A percentile compares a stretch with the other conserved stretches of the same genome.
Conservation (phyloP, 37 sponge, comb jelly and placozoan genomes). For the Petrosia ficiformis region DNA sequence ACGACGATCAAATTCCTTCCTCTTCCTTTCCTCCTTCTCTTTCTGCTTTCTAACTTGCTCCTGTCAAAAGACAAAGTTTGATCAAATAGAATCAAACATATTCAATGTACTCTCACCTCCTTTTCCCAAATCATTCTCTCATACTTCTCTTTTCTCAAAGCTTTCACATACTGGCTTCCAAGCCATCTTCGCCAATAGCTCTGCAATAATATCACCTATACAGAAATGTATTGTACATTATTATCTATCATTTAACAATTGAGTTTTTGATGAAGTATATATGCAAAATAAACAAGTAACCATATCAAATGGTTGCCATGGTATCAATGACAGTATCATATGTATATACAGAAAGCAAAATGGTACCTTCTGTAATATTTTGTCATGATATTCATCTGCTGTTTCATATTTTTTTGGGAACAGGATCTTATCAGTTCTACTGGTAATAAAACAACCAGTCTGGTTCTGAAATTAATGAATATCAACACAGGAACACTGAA, state of each 20-base stretch:
- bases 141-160: conserved; percentile 47
- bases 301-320: too few species aligned
- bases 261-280: too few species aligned
- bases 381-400: conserved; percentile 77
- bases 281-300: too few species aligned
- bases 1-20: conserved; percentile 79
- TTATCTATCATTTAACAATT: too few species aligned
- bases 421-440: conserved; percentile 43
- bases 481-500: neutral
- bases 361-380: conserved; percentile 64
- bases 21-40: conserved; percentile 72
- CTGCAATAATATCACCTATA: conserved; percentile 83
- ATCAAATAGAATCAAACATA: neutral
- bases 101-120: neutral
- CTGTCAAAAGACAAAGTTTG: neutral
- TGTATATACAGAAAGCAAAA: neutral
- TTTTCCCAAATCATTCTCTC: conserved; percentile 67
- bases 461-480: conserved; percentile 47
- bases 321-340: neutral
- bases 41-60: conserved; percentile 39
- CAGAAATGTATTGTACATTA: neutral
- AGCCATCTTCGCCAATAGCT: conserved; percentile 81
- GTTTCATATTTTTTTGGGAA: conserved; percentile 70
- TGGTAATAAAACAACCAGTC: conserved; percentile 69
- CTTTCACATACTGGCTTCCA: conserved; percentile 64